Conservation (phyloP, 2,113 vertebrate species). For the Gila orcuttii region DNA sequence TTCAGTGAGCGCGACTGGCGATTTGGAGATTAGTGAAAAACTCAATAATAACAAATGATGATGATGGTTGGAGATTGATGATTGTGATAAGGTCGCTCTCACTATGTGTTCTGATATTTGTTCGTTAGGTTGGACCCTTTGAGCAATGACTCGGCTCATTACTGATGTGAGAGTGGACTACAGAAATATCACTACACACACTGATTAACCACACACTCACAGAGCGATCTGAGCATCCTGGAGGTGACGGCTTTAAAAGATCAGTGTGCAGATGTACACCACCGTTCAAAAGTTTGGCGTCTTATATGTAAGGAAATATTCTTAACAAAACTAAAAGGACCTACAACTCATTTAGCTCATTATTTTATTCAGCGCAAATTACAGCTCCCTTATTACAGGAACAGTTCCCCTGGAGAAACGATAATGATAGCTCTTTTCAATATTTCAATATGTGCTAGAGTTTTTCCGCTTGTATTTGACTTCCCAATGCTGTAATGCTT, state of each 20-base stretch:
- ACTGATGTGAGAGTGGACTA: conserved; percentile 29
- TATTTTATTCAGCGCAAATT: not conserved
- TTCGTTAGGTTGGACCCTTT: conserved; percentile 14
- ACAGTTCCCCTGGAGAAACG: not conserved
- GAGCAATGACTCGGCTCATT: conserved; percentile 53
- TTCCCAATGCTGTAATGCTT: not conserved
- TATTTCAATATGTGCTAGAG: not conserved
- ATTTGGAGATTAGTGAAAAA: not conserved
- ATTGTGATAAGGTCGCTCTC: conserved; percentile 29
- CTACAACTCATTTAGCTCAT: not conserved
- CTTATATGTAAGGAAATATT: not conserved
- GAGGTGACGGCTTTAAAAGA: not conserved
- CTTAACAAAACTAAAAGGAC: not conserved
- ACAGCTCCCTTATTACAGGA: not conserved
- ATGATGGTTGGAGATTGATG: conserved; percentile 1
- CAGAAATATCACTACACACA: conserved; percentile 3
- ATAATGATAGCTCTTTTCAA: not conserved
- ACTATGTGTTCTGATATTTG: conserved; percentile 36
- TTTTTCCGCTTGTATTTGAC: not conserved
- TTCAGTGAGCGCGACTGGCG: not conserved
- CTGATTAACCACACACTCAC: not conserved
- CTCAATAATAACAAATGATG: conserved; percentile 50
- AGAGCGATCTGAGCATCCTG: not conserved
- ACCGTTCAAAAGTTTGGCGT: not conserved
- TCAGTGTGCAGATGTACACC: not conserved